Evolutionary conservation across 2,113 vertebrate genomes (phyloP).

Genomic region (Trochalopteron elliotii): DNA sequence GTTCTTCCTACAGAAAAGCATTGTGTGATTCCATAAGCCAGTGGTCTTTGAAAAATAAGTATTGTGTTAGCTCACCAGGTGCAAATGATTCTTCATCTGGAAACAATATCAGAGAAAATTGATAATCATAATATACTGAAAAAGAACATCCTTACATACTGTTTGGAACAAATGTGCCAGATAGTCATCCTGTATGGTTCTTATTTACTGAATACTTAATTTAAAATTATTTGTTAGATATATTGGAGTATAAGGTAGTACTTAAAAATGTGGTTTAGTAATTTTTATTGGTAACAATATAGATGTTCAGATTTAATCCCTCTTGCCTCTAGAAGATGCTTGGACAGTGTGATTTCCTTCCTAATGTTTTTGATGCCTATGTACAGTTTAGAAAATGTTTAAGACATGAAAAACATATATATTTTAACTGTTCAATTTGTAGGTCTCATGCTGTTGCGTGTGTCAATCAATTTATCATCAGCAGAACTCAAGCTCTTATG

Average conservation of each 20-base stretch:
- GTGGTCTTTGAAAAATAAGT: not conserved
- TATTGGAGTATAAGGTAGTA: not conserved
- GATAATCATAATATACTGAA: not conserved
- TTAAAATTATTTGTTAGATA: not conserved
- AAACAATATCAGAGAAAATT: not conserved
- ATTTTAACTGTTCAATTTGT: constrained; percentile 14
- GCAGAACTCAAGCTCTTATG: constrained; percentile 95
- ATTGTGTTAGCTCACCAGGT: not conserved
- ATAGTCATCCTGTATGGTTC: not conserved
- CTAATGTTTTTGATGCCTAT: not conserved
- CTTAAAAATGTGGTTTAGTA: not conserved
- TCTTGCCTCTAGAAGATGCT: not conserved
- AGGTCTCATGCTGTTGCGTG: constrained; percentile 96
- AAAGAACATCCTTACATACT: not conserved
- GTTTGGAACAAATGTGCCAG: not conserved
- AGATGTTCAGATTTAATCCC: not conserved
- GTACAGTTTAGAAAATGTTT: not conserved
- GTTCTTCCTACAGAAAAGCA: not conserved
- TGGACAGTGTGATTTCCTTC: not conserved
- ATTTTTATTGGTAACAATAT: not conserved
- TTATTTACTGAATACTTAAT: not conserved
- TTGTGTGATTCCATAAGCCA: not conserved
- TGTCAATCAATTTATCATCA: constrained; percentile 97
- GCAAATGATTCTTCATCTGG: not conserved
- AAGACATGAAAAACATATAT: not conserved